These are phyloP conservation scores for Mobula birostris DNA, from an alignment of 2,113 vertebrate genomes.

Conservation along the genomic window DNA sequence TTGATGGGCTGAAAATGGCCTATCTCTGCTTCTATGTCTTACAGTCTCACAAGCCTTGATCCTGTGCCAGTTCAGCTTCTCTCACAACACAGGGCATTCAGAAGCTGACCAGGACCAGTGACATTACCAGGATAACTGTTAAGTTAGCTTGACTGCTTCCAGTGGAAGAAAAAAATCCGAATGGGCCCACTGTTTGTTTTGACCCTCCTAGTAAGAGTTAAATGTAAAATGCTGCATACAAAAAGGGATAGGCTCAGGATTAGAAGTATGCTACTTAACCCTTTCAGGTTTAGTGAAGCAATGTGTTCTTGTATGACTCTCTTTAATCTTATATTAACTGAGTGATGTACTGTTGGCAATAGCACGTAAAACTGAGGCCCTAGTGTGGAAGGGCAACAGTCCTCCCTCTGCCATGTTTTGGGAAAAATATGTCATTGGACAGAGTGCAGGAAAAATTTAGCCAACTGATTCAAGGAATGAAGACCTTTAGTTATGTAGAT, in stretches of 20 bases:
- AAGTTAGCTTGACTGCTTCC: not conserved
- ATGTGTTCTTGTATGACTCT: not conserved
- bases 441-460: too few relatives aligned
- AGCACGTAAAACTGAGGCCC: not conserved
- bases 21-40: too few relatives aligned
- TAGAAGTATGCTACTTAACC: not conserved
- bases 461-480: too few relatives aligned
- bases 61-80: not conserved
- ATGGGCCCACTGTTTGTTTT: not conserved
- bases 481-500: too few relatives aligned
- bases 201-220: not conserved
- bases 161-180: not conserved
- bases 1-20: too few relatives aligned
- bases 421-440: too few relatives aligned
- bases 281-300: not conserved
- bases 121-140: not conserved
- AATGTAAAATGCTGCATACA: not conserved
- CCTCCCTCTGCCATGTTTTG: not conserved
- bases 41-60: not conserved
- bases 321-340: not conserved
- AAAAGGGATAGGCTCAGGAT: not conserved
- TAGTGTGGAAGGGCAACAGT: not conserved
- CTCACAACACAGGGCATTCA: not conserved
- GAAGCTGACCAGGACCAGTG: not conserved
- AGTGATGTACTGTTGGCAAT: not conserved